Base-by-base conservation (phyloP, 2,888 invertebrate species). In the Tipula unca region DNA sequence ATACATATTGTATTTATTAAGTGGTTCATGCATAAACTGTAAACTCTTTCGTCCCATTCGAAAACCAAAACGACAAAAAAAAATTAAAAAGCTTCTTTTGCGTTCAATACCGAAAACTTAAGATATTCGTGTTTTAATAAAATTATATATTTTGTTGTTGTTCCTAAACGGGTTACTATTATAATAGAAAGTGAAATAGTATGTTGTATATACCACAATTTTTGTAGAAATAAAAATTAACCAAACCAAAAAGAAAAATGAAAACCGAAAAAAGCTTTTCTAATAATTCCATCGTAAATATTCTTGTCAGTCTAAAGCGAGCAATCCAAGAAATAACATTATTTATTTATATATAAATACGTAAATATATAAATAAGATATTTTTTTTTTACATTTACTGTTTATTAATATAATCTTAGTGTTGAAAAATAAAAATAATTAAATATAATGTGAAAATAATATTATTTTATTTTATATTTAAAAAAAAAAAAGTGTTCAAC, bases 261-360 rank as follows among this genome's bases (percentile, higher is more conserved):
- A 32, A 83, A 83, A 83, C n/a, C 1, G 32, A 32, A 17, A 32
- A 32, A 35, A 32, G 83, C 83, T 83, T 83, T 83, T 83, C 32
- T 83, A 32, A 83, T 32, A 83, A 83, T 17, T 29, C n/a, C 32
- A 83, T 17, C 17, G 35, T 14, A 17, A 8, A 32, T 83, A 32
- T 32, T 83, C 20, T 32, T 83, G 83, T 83, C 35, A 83, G 83
- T 83, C 83, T 29, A 83, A 83, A 83, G 83, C n/a, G 83, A 83
- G 17, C 83, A 6, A 35, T 83, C n/a, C 32, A 32, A 35, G 83
- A 29, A 83, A 83, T 17, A 83, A 32, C 35, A 32, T 29, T 17
- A n/a, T n/a, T n/a, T n/a, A n/a, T n/a, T n/a, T n/a, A n/a, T n/a
- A n/a, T n/a, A n/a, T n/a, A n/a, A n/a, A n/a, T n/a, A n/a, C n/a